Evolutionary conservation across 2,888 invertebrate genomes (phyloP).

Genomic region (Zygothrica quintamaculata): DNA sequence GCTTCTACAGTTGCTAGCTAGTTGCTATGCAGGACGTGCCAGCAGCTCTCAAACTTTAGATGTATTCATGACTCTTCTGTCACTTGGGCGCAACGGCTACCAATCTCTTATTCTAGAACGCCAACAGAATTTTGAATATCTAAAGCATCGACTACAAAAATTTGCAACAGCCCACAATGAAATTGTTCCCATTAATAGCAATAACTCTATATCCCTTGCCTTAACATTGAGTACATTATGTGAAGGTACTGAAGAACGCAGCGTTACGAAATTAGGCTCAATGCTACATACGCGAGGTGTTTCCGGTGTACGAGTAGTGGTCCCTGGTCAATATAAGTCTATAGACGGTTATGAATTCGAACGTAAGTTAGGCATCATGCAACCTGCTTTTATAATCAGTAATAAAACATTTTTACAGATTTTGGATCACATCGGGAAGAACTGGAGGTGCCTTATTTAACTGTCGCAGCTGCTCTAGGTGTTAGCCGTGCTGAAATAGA

Average conservation of each 20-base stretch:
- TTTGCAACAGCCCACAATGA: constrained; percentile 87
- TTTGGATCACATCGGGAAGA: constrained; percentile 89
- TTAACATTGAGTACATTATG: constrained; percentile 84
- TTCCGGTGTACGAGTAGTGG: constrained; percentile 89
- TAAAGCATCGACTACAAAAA: constrained; percentile 86
- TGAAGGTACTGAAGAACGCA: neutral
- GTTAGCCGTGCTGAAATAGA: constrained; percentile 89
- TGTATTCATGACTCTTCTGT: constrained; percentile 90
- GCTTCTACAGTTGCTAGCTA: constrained; percentile 87
- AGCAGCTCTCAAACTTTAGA: constrained; percentile 90
- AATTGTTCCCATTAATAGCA: constrained; percentile 86
- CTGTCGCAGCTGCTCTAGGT: constrained; percentile 90
- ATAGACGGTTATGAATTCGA: constrained; percentile 86
- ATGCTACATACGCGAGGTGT: constrained; percentile 90
- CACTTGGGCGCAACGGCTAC: constrained; percentile 88
- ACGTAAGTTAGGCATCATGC: too few species aligned
- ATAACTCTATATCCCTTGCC: constrained; percentile 90
- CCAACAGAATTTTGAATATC: constrained; percentile 87
- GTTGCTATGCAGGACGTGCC: constrained; percentile 91
- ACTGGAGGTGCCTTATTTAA: constrained; percentile 87
- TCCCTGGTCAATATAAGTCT: constrained; percentile 85
- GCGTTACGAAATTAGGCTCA: constrained; percentile 88
- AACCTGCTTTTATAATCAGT: neutral
- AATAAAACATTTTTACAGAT: constrained; percentile 83
- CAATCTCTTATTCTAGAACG: constrained; percentile 87